Conservation (phyloP, 2,888 invertebrate genomes). For the Camptogramma bilineatum region DNA sequence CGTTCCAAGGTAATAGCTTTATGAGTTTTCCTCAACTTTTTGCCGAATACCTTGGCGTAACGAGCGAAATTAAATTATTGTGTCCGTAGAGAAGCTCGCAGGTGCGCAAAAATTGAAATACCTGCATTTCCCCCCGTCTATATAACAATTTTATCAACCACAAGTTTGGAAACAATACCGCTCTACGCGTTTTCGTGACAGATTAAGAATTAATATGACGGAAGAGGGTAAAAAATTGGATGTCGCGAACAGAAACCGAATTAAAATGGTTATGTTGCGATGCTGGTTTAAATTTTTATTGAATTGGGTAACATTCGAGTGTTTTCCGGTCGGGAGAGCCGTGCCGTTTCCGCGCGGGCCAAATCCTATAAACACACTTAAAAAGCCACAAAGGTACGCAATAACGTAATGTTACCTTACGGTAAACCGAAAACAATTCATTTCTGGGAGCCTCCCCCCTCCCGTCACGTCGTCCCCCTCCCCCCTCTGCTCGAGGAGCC, state of each 20-base stretch:
- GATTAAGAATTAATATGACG: conserved; percentile 43
- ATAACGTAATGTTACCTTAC: conserved; percentile 74
- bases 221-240: conserved; percentile 47
- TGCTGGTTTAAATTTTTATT: conserved; percentile 44
- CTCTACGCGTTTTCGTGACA: conserved; percentile 44
- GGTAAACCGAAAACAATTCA: conserved; percentile 79
- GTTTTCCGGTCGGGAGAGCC: conserved; percentile 39
- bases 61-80: conserved; percentile 73
- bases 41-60: conserved; percentile 66
- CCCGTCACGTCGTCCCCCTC: conserved; percentile 51
- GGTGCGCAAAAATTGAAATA: conserved; percentile 61
- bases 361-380: conserved; percentile 72
- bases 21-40: conserved; percentile 70
- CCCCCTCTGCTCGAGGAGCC: conserved; percentile 53
- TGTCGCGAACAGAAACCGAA: conserved; percentile 45
- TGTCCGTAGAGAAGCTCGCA: conserved; percentile 54
- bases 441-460: conserved; percentile 58
- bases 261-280: conserved; percentile 21
- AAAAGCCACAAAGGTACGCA: conserved; percentile 74
- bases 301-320: conserved; percentile 36
- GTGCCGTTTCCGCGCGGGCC: conserved; percentile 36
- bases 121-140: conserved; percentile 44
- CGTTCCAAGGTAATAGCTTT: conserved; percentile 70
- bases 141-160: conserved; percentile 44
- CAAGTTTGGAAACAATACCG: conserved; percentile 38